Evolutionary conservation across 2,113 vertebrate species (phyloP).

Genomic region (Malurus cyaneus): DNA sequence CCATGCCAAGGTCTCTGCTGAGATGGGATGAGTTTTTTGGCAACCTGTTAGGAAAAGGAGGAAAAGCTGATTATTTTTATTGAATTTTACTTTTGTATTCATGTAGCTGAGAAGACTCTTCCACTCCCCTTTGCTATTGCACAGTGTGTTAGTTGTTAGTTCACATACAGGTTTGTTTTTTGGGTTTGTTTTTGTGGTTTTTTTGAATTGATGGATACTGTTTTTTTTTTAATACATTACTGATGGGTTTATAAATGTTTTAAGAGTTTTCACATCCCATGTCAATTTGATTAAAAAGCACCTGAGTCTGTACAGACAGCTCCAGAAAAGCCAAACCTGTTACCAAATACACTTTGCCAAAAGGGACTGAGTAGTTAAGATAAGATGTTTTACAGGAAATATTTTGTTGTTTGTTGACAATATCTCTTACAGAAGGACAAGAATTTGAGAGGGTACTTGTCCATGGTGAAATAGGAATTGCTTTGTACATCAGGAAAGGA

Average conservation of each 20-base stretch:
- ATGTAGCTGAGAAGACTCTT: neutral
- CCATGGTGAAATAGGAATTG: neutral
- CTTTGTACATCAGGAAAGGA: fast-evolving
- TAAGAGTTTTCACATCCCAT: neutral
- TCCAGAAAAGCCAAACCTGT: neutral
- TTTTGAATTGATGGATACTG: no score
- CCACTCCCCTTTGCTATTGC: neutral
- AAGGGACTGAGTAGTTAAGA: neutral
- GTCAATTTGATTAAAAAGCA: neutral
- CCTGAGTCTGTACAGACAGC: neutral
- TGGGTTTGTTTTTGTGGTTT: neutral
- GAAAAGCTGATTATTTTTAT: neutral
- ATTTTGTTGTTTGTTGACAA: neutral
- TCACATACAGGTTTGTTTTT: neutral
- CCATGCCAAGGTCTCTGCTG: neutral
- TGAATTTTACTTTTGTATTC: neutral
- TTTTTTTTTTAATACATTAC: no score
- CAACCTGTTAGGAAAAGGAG: neutral
- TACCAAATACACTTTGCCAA: neutral
- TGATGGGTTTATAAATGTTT: neutral
- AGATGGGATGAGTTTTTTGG: neutral
- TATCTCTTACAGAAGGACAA: neutral
- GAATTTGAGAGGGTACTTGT: neutral
- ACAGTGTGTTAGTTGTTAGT: neutral
- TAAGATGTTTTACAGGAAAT: neutral